Evolutionary conservation across 2,888 invertebrate species (phyloP).

Genomic region (Himalopsyche japonica): DNA sequence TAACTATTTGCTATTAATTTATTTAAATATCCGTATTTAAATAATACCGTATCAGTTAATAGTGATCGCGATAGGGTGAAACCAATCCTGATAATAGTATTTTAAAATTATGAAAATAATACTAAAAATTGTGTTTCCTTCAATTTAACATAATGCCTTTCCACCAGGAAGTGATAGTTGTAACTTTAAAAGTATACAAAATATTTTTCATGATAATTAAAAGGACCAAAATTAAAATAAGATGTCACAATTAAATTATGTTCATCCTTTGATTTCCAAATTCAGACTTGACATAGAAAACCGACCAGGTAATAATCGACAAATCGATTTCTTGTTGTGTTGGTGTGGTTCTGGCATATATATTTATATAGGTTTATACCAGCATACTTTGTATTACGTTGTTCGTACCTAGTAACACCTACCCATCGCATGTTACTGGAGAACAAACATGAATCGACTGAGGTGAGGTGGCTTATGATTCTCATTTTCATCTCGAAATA

Average conservation of each 20-base stretch:
- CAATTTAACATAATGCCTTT: no score
- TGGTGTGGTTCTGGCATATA: constrained; percentile 1
- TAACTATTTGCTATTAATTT: no score
- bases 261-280: background rate
- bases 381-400: background rate
- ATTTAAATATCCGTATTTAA: no score
- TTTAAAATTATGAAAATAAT: no score
- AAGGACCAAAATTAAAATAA: no score
- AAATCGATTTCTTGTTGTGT: constrained; percentile 20
- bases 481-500: background rate
- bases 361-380: background rate
- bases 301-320: constrained; percentile 12
- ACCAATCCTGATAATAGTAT: no score
- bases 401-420: background rate
- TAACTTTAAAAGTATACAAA: no score
- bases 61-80: no score
- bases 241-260: background rate
- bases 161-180: no score
- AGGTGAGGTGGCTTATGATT: background rate
- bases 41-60: no score
- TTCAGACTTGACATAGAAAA: background rate
- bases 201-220: no score
- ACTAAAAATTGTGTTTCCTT: no score
- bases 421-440: background rate
- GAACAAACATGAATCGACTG: background rate